Base-by-base conservation (phyloP, 2,113 vertebrate genomes). In the Fregata magnificens region DNA sequence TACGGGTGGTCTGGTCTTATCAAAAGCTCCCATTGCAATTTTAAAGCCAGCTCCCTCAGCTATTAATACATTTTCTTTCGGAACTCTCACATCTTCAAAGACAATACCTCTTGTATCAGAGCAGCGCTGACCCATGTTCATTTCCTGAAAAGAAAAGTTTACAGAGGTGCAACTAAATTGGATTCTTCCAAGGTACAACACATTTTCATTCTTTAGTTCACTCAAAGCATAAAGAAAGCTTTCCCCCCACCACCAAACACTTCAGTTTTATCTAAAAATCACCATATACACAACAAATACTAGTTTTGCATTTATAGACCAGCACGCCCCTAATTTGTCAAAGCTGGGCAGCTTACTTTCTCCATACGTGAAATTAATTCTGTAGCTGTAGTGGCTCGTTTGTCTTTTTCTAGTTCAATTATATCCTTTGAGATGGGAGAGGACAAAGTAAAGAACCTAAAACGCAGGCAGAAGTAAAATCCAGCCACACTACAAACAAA, bases 51-150 rank as follows among this genome's bases (percentile, higher is more conserved):
- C 42, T 42, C 42, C 42, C 42, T 42, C 42, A 42, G 42, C 42
- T 42, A 42, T 42, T 42, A 42, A 42, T 42, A 42, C 42, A 42
- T 42, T 42, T 42, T 42, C 42, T 42, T 42, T 42, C 42, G 42
- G 42, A 42, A 42, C 42, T 10, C 42, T 42, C 42, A 42, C 42
- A 42, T 42, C 42, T 42, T 42, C 42, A 42, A 44, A 44, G 16
- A 98, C 97, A 77, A 99, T 99, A 76, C 99, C 99, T 63, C 99
- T 98, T 9, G 99, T 99, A 86, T 99, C 99, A 1, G 99, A 99
- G 97, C 99, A 99, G 56, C 98, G 98, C 97, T 99, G 99, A 26
- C 99, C 99, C 99, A 99, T 99, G 93, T 99, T 99, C 94, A 99
- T 63, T 95, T 99, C 99, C 99, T 99, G 86, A 86, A 49, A 86